Evolutionary conservation across 2,797 vertebrate species (phyloP).

Genomic region (Austrolebias charrua): DNA sequence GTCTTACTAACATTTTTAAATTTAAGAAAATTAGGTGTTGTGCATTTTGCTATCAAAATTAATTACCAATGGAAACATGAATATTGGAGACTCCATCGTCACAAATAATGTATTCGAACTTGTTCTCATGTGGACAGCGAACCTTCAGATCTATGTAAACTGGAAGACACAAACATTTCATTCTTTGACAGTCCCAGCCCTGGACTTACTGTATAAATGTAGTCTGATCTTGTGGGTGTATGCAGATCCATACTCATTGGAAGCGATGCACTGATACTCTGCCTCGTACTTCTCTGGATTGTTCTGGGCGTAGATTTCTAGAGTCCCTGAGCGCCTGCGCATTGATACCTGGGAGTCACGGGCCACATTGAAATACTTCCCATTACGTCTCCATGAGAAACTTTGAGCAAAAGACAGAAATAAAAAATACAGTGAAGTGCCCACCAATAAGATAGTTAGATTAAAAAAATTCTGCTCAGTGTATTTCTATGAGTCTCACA

Average conservation of each 20-base stretch:
- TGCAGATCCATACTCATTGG: constrained; percentile 90
- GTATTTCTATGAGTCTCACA: constrained; percentile 72
- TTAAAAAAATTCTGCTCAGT: not conserved
- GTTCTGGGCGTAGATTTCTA: constrained; percentile 91
- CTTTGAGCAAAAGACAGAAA: constrained; percentile 66
- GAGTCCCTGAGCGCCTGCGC: constrained; percentile 88
- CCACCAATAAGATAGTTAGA: not conserved
- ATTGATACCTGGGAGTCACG: constrained; percentile 91
- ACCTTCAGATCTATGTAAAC: constrained; percentile 2
- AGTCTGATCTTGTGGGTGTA: constrained; percentile 92
- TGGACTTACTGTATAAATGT: constrained; percentile 90
- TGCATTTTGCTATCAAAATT: no score
- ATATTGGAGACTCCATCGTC: not conserved
- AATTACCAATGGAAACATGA: not conserved
- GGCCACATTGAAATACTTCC: constrained; percentile 93
- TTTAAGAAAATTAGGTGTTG: no score
- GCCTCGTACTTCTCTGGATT: constrained; percentile 93
- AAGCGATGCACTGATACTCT: constrained; percentile 94
- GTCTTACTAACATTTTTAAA: no score
- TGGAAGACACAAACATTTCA: not conserved
- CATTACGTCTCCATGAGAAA: constrained; percentile 93
- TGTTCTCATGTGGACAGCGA: not conserved
- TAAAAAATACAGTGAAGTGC: not conserved
- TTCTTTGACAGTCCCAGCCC: not conserved
- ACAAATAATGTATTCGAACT: constrained; percentile 1